Evolutionary conservation across 2,113 vertebrate genomes (phyloP).

Genomic region (Antennarius striatus): DNA sequence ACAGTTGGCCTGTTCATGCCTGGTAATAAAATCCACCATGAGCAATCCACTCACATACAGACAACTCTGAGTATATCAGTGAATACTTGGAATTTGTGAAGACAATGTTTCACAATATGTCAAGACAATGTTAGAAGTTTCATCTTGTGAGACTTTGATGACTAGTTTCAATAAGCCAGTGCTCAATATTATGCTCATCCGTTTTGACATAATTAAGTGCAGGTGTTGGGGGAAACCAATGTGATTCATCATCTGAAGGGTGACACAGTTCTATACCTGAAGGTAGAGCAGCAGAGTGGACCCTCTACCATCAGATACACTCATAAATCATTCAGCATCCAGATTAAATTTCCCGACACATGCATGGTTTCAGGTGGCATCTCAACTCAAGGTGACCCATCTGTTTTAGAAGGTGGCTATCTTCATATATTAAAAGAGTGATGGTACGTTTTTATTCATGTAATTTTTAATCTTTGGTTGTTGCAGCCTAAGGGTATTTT

Average conservation of each 20-base stretch:
- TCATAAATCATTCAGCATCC: conserved; percentile 67
- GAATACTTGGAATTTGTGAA: too few relatives aligned
- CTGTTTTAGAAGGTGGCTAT: conserved; percentile 27
- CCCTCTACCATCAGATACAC: conserved; percentile 23
- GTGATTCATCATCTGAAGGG: conserved; percentile 27
- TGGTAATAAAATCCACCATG: too few relatives aligned
- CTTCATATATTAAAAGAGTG: conserved; percentile 10
- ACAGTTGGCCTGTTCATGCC: neutral
- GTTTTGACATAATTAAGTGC: conserved; percentile 30
- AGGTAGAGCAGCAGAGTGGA: conserved; percentile 16
- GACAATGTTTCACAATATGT: too few relatives aligned
- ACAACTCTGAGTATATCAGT: too few relatives aligned
- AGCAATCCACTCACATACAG: too few relatives aligned
- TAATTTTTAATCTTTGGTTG: conserved; percentile 34
- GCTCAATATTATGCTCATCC: too few relatives aligned
- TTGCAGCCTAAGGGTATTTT: conserved; percentile 32
- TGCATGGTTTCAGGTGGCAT: conserved; percentile 57
- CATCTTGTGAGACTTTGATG: too few relatives aligned
- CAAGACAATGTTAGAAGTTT: too few relatives aligned
- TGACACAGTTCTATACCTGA: conserved; percentile 35
- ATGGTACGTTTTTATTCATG: conserved; percentile 32
- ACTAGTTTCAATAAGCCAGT: too few relatives aligned
- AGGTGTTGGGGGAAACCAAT: conserved; percentile 27
- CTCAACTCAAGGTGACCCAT: conserved; percentile 51
- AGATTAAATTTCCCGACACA: conserved; percentile 50